Evolutionary conservation across 2,797 vertebrate genomes (phyloP).

Genomic region (Acanthurus lineatus): DNA sequence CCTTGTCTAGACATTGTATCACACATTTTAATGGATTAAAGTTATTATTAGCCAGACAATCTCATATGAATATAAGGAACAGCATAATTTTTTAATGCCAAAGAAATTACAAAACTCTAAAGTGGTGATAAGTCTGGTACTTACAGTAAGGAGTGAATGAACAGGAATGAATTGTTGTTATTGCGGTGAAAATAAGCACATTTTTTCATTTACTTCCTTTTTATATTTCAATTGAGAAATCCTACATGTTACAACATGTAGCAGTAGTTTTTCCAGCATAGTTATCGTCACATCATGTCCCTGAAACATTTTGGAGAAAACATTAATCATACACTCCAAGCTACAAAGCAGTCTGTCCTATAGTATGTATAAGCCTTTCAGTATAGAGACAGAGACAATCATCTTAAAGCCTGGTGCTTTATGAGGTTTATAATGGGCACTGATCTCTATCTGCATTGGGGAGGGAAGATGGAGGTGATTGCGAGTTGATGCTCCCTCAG

Average conservation of each 20-base stretch:
- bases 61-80: no score
- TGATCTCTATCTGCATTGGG: slow-evolving; percentile 78
- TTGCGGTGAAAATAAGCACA: no score
- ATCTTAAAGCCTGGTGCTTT: slow-evolving; percentile 70
- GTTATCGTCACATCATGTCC: slow-evolving; percentile 10
- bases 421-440: slow-evolving; percentile 75
- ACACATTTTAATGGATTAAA: neutral
- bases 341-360: slow-evolving; percentile 37
- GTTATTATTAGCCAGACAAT: neutral
- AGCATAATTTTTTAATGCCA: no score
- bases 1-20: neutral
- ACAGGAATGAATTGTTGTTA: no score
- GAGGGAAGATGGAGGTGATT: slow-evolving; percentile 80
- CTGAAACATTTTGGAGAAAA: slow-evolving; percentile 24
- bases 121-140: no score
- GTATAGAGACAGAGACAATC: slow-evolving; percentile 53
- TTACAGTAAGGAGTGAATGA: neutral
- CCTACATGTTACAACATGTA: neutral
- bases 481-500: slow-evolving; percentile 80
- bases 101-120: no score
- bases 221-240: neutral
- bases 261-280: neutral
- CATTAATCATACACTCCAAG: slow-evolving; percentile 25
- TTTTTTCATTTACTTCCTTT: no score
- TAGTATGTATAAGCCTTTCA: slow-evolving; percentile 28